Evolutionary conservation across 92 coral and sea anemone genomes (phyloP).

Genomic region (Montipora capitata): DNA sequence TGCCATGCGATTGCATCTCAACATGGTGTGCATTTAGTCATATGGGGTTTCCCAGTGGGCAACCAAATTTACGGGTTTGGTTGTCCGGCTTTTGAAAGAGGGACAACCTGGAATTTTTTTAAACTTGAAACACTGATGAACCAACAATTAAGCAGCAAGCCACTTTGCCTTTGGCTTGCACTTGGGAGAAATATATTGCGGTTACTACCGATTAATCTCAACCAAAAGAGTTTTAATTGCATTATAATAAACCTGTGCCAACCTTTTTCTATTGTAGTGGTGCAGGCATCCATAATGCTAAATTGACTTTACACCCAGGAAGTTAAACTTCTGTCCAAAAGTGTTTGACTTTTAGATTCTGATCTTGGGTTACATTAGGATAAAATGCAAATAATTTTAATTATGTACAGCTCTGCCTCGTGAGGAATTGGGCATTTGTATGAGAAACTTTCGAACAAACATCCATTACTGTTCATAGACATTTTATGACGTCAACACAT

Average conservation of each 20-base stretch:
- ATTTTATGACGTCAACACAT: no score
- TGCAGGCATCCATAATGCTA: conserved; percentile 38
- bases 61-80: no score
- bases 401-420: not conserved
- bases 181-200: no score
- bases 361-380: conserved; percentile 4
- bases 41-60: no score
- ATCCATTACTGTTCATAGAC: no score
- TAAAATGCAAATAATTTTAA: not conserved
- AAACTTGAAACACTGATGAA: not conserved
- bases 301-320: not conserved
- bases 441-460: not conserved
- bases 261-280: not conserved
- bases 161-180: no score
- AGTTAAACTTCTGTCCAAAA: not conserved
- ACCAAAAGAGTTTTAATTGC: not conserved
- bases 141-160: no score
- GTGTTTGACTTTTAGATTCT: not conserved
- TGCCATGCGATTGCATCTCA: no score
- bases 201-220: no score
- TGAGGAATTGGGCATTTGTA: not conserved
- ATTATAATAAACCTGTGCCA: conserved; percentile 30
- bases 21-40: no score
- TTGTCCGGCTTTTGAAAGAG: no score
- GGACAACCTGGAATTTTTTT: no score